Percentiles rank a stretch among this genome's conserved stretches.
phyloP scores from a whole-genome alignment of 2,113 vertebrate species.

The Chaetodon auriga region DNA sequence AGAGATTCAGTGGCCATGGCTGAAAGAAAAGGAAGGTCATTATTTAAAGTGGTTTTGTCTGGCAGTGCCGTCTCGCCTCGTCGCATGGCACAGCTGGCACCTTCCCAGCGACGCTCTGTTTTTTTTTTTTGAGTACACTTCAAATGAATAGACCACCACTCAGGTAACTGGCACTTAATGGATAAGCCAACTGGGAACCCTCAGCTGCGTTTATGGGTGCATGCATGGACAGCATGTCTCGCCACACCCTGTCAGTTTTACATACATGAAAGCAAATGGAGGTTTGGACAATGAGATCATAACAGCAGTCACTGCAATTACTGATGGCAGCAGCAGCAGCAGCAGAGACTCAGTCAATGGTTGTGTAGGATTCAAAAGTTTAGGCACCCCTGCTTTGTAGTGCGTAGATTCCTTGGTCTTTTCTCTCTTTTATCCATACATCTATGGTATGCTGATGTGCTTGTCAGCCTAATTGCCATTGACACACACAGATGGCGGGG shows the following conservation, averaged over 20 bases:
- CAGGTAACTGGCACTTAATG: conserved; percentile 56
- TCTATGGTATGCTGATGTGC: conserved; percentile 42
- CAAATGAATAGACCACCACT: conserved; percentile 42
- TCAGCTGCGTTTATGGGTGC: conserved; percentile 56
- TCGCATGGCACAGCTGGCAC: conserved; percentile 33
- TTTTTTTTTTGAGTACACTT: conserved; percentile 23
- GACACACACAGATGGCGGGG: conserved; percentile 71
- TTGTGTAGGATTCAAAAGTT: background rate
- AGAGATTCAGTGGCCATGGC: conserved; percentile 26
- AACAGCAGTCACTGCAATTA: conserved; percentile 5
- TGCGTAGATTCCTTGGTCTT: background rate
- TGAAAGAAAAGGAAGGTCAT: conserved; percentile 33
- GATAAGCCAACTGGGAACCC: conserved; percentile 35
- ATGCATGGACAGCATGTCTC: conserved; percentile 32
- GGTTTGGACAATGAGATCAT: conserved; percentile 23
- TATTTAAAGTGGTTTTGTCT: conserved; percentile 35
- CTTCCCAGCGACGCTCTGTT: conserved; percentile 3
- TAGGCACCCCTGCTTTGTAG: background rate
- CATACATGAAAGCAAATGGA: conserved; percentile 21
- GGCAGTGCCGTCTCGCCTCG: conserved; percentile 9
- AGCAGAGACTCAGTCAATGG: background rate
- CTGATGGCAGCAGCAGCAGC: background rate
- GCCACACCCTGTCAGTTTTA: conserved; percentile 47
- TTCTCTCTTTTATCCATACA: background rate
- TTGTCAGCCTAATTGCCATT: conserved; percentile 56